These are phyloP conservation scores for Elegia similella DNA, from an alignment of 2,888 invertebrate species.

Conservation along the genomic window DNA sequence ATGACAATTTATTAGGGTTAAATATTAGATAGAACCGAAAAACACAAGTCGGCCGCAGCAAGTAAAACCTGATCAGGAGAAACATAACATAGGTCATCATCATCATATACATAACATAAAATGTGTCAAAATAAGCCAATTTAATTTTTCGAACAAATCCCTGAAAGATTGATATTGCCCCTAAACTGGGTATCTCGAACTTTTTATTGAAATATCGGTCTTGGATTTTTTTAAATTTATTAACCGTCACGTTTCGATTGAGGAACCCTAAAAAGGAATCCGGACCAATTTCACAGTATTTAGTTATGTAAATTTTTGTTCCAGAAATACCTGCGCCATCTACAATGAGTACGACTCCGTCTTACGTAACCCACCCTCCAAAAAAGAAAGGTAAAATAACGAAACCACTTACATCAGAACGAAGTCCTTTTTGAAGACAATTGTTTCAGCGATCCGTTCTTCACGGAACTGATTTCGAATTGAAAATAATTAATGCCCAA, in stretches of 20 bases:
- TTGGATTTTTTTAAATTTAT: neutral
- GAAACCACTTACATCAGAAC: conserved; percentile 1
- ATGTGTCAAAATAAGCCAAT: too few relatives aligned
- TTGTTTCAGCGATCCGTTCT: conserved; percentile 22
- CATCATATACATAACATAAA: too few relatives aligned
- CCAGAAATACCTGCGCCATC: conserved; percentile 93
- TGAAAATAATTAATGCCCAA: conserved; percentile 47
- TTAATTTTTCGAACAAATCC: too few relatives aligned
- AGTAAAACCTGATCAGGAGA: too few relatives aligned
- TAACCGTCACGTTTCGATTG: neutral
- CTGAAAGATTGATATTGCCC: too few relatives aligned
- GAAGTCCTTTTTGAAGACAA: neutral
- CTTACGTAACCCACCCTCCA: conserved; percentile 80
- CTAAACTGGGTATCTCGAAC: too few relatives aligned
- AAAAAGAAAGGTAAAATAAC: conserved; percentile 83
- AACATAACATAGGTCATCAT: too few relatives aligned
- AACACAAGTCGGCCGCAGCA: too few relatives aligned
- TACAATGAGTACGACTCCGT: conserved; percentile 83
- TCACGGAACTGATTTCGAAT: conserved; percentile 33
- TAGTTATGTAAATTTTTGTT: conserved; percentile 33
- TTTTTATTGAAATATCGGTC: too few relatives aligned
- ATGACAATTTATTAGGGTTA: too few relatives aligned
- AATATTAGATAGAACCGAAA: too few relatives aligned
- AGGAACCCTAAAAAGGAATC: neutral
- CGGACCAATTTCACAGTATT: neutral